These are phyloP conservation scores for Heliconius hewitsoni DNA, from an alignment of 1,140 invertebrate genomes.

Conservation along the genomic window DNA sequence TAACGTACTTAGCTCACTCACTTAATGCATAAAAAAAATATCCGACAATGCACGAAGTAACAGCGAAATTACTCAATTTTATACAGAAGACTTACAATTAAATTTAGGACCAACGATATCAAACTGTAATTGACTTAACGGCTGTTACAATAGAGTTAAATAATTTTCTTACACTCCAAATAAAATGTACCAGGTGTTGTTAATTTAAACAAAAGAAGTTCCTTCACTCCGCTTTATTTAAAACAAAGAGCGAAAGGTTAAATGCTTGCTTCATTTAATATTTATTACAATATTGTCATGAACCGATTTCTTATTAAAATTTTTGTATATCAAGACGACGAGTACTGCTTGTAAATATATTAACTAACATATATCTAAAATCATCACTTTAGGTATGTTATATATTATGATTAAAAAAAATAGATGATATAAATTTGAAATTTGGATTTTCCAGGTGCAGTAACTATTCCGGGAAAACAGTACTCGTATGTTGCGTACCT, in stretches of 20 bases:
- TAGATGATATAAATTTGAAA: too few relatives aligned
- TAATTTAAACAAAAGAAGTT: conserved; percentile 6
- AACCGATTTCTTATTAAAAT: neutral
- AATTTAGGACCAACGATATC: neutral
- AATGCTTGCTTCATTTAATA: neutral
- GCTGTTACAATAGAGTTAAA: neutral
- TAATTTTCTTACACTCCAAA: neutral
- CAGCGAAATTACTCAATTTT: neutral
- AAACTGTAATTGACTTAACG: neutral
- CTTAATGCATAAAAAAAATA: too few relatives aligned
- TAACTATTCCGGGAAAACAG: too few relatives aligned
- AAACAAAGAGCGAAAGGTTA: neutral
- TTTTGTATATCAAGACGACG: neutral
- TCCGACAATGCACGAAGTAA: too few relatives aligned
- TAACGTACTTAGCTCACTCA: too few relatives aligned
- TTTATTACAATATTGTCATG: neutral
- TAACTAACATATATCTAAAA: too few relatives aligned
- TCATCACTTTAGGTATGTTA: too few relatives aligned
- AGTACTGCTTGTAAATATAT: too few relatives aligned
- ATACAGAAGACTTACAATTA: neutral
- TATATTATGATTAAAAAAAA: too few relatives aligned
- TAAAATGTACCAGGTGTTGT: neutral
- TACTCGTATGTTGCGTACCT: too few relatives aligned
- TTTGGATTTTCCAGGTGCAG: too few relatives aligned
- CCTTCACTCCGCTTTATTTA: neutral